Evolutionary conservation across 2,888 invertebrate genomes (phyloP).

Genomic region (Dysmachus trigonus): DNA sequence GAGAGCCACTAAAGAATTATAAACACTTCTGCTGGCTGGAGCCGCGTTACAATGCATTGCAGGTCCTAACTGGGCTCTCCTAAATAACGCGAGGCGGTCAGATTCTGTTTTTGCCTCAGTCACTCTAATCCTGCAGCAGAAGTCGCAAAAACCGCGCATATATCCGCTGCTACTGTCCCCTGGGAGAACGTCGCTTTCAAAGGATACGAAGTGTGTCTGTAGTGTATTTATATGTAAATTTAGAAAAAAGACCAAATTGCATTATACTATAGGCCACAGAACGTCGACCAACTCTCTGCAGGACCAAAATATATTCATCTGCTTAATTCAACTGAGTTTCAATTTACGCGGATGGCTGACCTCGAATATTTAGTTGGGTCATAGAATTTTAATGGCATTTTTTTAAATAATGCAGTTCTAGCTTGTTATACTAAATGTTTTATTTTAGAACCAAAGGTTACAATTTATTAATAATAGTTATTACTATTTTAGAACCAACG

Average conservation of each 20-base stretch:
- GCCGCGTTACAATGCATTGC: not conserved
- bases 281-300: not conserved
- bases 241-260: not conserved
- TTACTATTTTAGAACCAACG: too few relatives aligned
- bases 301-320: not conserved
- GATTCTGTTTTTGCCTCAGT: not conserved
- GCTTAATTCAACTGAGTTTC: not conserved
- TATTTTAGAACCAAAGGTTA: too few relatives aligned
- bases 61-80: not conserved
- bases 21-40: not conserved
- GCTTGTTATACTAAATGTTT: not conserved
- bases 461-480: too few relatives aligned
- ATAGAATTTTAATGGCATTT: not conserved
- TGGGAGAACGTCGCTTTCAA: not conserved
- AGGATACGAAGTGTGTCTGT: not conserved
- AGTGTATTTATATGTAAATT: not conserved
- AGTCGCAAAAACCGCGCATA: not conserved
- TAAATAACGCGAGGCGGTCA: not conserved
- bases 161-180: not conserved
- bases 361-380: not conserved
- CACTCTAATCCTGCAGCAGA: not conserved
- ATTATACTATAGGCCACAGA: not conserved
- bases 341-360: not conserved
- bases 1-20: not conserved
- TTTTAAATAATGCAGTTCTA: not conserved